Evolutionary conservation across 2,888 invertebrate species (phyloP).

Genomic region (Tenodera sinensis): DNA sequence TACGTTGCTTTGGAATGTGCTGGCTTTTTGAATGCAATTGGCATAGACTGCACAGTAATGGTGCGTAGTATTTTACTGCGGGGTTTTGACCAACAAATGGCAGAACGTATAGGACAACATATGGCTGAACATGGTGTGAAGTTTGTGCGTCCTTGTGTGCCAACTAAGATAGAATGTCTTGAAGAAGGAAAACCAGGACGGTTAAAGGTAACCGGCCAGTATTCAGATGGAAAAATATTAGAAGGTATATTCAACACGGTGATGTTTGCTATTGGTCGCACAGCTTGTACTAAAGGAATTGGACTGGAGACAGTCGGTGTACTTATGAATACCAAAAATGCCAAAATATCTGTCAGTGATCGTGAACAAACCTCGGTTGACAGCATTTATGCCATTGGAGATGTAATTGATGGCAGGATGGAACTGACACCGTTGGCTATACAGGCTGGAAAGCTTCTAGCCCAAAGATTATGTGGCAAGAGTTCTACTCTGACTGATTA

Average conservation of each 20-base stretch:
- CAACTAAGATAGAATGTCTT: constrained; percentile 40
- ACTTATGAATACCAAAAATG: constrained; percentile 40
- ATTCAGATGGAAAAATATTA: constrained; percentile 24
- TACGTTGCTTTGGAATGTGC: constrained; percentile 57
- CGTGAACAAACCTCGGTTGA: constrained; percentile 49
- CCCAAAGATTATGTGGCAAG: constrained; percentile 39
- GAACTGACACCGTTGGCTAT: constrained; percentile 59
- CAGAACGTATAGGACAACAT: constrained; percentile 49
- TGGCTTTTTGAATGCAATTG: constrained; percentile 52
- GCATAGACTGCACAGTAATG: constrained; percentile 48
- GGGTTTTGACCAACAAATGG: constrained; percentile 58
- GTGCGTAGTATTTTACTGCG: constrained; percentile 54
- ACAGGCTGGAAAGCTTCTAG: constrained; percentile 54
- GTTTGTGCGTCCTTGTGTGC: constrained; percentile 47
- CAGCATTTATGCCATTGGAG: constrained; percentile 59
- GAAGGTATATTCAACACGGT: constrained; percentile 55
- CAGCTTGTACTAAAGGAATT: constrained; percentile 50
- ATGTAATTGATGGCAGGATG: constrained; percentile 50
- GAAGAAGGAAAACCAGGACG: constrained; percentile 6
- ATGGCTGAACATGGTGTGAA: constrained; percentile 50
- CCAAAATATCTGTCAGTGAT: constrained; percentile 42
- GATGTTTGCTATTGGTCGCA: constrained; percentile 53
- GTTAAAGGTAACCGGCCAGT: constrained; percentile 37
- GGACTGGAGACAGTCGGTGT: constrained; percentile 48
- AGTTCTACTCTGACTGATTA: constrained; percentile 45